A percentile compares a stretch with the other conserved stretches of the same genome.
Evolutionary conservation across 2,888 invertebrate species (phyloP).

Genomic region (Chironomus tentans): DNA sequence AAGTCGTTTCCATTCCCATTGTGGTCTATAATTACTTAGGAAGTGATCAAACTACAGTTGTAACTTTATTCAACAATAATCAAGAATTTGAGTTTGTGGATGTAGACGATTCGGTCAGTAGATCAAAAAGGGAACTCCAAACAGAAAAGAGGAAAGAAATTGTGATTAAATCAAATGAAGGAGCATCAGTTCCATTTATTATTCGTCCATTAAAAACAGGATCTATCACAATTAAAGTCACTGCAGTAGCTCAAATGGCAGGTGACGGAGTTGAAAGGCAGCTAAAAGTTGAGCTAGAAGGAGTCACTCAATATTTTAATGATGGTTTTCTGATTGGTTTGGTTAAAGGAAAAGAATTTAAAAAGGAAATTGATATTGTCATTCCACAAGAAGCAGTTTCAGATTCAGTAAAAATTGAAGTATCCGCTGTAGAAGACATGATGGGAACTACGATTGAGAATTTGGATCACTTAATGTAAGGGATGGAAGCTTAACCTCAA

Average conservation of each 20-base stretch:
- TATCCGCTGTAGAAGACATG: slow-evolving; percentile 63
- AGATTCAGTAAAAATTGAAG: slow-evolving; percentile 61
- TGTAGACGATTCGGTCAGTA: slow-evolving; percentile 55
- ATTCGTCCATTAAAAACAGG: slow-evolving; percentile 67
- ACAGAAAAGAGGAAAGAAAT: slow-evolving; percentile 62
- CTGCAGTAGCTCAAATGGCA: slow-evolving; percentile 60
- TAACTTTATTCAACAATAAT: slow-evolving; percentile 73
- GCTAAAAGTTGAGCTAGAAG: slow-evolving; percentile 71
- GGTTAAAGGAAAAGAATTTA: slow-evolving; percentile 44
- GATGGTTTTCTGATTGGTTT: slow-evolving; percentile 65
- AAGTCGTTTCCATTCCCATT: slow-evolving; percentile 79
- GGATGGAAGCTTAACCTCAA: too few relatives aligned
- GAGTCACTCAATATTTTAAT: slow-evolving; percentile 64
- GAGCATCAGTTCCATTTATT: slow-evolving; percentile 74
- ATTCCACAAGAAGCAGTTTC: slow-evolving; percentile 63
- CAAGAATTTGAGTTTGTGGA: slow-evolving; percentile 75
- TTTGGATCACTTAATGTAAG: slow-evolving; percentile 60
- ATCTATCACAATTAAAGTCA: slow-evolving; percentile 60
- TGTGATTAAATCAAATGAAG: slow-evolving; percentile 58
- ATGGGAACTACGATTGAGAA: slow-evolving; percentile 71
- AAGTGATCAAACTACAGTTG: slow-evolving; percentile 64
- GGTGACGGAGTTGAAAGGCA: slow-evolving; percentile 72
- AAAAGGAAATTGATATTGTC: slow-evolving; percentile 58
- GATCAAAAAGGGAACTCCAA: slow-evolving; percentile 32
- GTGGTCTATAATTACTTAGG: slow-evolving; percentile 83